Conservation (phyloP, 2,113 vertebrate species). For the Leuciscus idus region DNA sequence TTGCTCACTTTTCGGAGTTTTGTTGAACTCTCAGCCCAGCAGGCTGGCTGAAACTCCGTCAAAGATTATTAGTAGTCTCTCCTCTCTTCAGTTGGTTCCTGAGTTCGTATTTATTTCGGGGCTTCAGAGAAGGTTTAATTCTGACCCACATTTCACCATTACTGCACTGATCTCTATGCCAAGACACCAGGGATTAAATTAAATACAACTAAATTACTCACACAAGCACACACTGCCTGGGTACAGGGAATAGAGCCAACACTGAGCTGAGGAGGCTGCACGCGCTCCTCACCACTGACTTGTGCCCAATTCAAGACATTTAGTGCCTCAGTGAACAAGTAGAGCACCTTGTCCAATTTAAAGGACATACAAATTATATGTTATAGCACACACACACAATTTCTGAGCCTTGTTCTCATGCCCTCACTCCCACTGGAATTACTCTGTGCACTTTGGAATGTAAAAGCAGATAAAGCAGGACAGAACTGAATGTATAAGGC, state of each 20-base stretch:
- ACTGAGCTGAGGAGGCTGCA: background rate
- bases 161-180: conserved; percentile 26
- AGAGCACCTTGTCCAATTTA: conserved; percentile 42
- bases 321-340: conserved; percentile 45
- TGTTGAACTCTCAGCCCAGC: conserved; percentile 19
- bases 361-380: conserved; percentile 25
- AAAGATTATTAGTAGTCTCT: background rate
- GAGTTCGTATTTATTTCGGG: conserved; percentile 6
- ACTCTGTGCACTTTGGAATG: background rate
- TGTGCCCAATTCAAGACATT: conserved; percentile 29
- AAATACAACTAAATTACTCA: conserved; percentile 20
- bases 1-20: conserved; percentile 26
- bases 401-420: conserved; percentile 15
- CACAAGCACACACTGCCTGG: conserved; percentile 28
- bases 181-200: conserved; percentile 45
- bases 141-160: conserved; percentile 40
- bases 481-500: background rate
- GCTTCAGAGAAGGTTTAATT: conserved; percentile 36
- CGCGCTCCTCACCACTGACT: conserved; percentile 10
- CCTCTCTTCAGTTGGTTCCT: background rate
- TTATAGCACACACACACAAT: background rate
- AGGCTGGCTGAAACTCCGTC: background rate
- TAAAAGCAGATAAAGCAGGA: conserved; percentile 26
- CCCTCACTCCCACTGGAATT: conserved; percentile 7
- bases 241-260: conserved; percentile 36